Evolutionary conservation across 1,140 invertebrate species (phyloP), one percentile per base, ranked within the genome.

Genomic region (Scaptomyza pallida): DNA sequence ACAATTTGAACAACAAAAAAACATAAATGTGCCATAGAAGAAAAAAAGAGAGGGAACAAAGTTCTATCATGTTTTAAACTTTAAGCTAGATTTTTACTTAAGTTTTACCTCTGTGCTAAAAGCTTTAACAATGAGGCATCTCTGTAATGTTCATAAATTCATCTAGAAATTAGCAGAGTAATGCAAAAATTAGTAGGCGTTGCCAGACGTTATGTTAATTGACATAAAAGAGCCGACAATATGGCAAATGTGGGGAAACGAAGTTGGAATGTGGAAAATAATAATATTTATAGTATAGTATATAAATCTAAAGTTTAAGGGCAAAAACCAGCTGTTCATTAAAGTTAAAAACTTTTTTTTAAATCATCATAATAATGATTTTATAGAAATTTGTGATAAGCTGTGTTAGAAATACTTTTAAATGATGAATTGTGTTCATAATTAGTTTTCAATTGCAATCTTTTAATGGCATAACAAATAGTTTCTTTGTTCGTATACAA

Each of bases 201-300:
- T 10, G 21, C 21, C 13, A n/a, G n/a, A n/a, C n/a, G n/a, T n/a
- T n/a, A n/a, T n/a, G 67, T 41, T 63, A 70, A 70, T 70, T 70
- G 67, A 12, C 50, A 37, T 56, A 56, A 69, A 70, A 48, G 51
- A 13, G 51, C 59, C 59, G 67, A 70, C 59, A 55, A 13, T 12
- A 4, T 48, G 17, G 6, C 23, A 16, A 23, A 52, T 30, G 19
- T 8, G 8, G 9, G 9, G n/a, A n/a, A n/a, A n/a, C n/a, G n/a
- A n/a, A n/a, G n/a, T n/a, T n/a, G n/a, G n/a, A n/a, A n/a, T n/a
- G n/a, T n/a, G n/a, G n/a, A n/a, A n/a, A n/a, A n/a, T n/a, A n/a
- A n/a, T n/a, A n/a, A n/a, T n/a, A n/a, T n/a, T n/a, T n/a, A n/a
- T n/a, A n/a, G n/a, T n/a, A n/a, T n/a, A n/a, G n/a, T n/a, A n/a